Evolutionary conservation across 2,797 vertebrate genomes (phyloP), one percentile per base, ranked within the genome.

Genomic region (Syngnathus rostellatus): DNA sequence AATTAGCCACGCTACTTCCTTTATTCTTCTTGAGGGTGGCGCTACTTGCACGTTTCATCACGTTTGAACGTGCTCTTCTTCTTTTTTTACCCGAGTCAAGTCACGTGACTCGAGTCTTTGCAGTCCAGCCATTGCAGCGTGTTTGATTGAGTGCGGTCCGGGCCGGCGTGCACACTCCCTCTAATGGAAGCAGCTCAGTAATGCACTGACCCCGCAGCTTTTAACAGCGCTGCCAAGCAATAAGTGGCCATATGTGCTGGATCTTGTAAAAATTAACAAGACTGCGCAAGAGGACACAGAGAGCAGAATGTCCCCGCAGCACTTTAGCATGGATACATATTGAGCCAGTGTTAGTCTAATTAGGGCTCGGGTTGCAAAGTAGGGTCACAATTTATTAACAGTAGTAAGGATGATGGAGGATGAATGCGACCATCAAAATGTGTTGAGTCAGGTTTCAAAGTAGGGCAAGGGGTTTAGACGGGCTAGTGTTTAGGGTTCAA

Each of bases 221-320:
- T 58, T 89, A 87, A 88, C 88, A 80, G 81, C 79, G 50, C 83
- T 83, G 81, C 77, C 83, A 82, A 78, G 81, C 75, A 76, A 87
- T 89, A 87, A 88, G 88, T 85, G 86, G 83, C 86, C 87, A 83
- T 84, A 86, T 77, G 85, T 46, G 60, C 80, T 85, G 79, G 81
- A 85, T 89, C 87, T 89, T 88, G 85, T 91, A 81, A 88, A 31
- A 90, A 90, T 90, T 85, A 91, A 90, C 86, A 82, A 85, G 86
- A 85, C 81, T 77, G 76, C 74, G 79, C 78, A 68, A 75, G 46
- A 71, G 71, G 75, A 70, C 68, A 69, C 75, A 63, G 70, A 69
- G 72, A 63, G 68, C 72, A 76, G 71, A 79, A 76, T 50, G 58
- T 68, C 73, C 76, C 68, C 75, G 50, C 48, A 68, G 76, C 72